These are phyloP conservation scores for Napeogenes sylphis DNA, from an alignment of 2,888 invertebrate species.

Conservation along the genomic window DNA sequence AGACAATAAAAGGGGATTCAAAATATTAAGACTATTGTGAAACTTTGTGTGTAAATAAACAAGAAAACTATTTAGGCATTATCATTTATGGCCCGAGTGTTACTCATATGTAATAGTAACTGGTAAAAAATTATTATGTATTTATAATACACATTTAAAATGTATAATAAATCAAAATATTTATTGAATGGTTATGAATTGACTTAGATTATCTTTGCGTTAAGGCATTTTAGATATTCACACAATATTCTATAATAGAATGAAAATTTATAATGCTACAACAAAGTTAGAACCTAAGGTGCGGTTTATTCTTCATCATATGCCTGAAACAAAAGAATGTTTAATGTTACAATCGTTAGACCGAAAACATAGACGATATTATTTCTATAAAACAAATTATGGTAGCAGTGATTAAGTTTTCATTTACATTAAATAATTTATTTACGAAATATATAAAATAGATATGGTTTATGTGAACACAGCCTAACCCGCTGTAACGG, in stretches of 20 bases:
- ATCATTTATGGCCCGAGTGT: background rate
- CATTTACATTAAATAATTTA: no score
- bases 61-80: background rate
- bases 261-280: conserved; percentile 55
- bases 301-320: conserved; percentile 92
- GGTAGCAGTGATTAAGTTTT: no score
- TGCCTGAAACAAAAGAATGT: conserved; percentile 80
- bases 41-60: no score
- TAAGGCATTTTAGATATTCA: conserved; percentile 60
- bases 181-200: conserved; percentile 59
- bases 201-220: conserved; percentile 61
- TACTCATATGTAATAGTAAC: background rate
- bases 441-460: no score
- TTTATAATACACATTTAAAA: background rate
- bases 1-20: background rate
- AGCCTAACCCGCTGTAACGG: no score
- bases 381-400: no score
- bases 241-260: conserved; percentile 52
- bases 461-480: no score
- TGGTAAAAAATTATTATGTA: no score
- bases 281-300: conserved; percentile 83
- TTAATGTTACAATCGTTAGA: background rate
- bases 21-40: background rate
- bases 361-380: no score
- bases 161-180: conserved; percentile 47